Evolutionary conservation across 2,113 vertebrate species (phyloP), one percentile per base, ranked within the genome.

Genomic region (Pachypanchax playfairii): DNA sequence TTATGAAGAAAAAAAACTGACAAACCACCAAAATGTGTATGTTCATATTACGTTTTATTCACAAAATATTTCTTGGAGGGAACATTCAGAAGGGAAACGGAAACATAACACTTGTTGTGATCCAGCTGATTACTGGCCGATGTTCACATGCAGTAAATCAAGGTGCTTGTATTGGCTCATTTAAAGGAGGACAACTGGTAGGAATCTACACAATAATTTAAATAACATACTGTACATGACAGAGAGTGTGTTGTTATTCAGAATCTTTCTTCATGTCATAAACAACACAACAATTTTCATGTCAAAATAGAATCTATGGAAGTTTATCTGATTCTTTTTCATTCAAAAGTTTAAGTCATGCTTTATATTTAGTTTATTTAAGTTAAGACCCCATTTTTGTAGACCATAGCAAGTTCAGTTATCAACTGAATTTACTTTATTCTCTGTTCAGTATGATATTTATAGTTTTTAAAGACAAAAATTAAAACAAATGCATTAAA

Each of bases 71-170:
- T 4, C 5, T 18, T 18, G 18, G 28, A 20, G 61, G 24, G 55
- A 73, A 69, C 68, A 78, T 85, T 80, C 61, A 68, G 54, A 47
- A 62, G 70, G 56, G n/a, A n/a, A 52, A 42, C 67, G 65, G 48
- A 65, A 51, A 60, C 43, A 74, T 47, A 72, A 48, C 41, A 61
- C 56, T 48, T 41, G 63, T 28, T 59, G 8, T 38, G 51, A 3
- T 51, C 53, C 22, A 58, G 74, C 14, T 67, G 39, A 28, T 21
- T 31, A 57, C 42, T 5, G 22, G 39, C n/a, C 28, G 29, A 10
- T 43, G 55, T 43, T 63, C 70, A 84, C 79, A 87, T 85, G 78
- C 80, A 77, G n/a, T 61, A 76, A 50, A 68, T 42, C 70, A 68
- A 66, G 21, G 39, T 5, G 29, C 60, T 65, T 68, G 4, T 42